Conservation (phyloP, 2,113 vertebrate species). For the Prionailurus bengalensis region DNA sequence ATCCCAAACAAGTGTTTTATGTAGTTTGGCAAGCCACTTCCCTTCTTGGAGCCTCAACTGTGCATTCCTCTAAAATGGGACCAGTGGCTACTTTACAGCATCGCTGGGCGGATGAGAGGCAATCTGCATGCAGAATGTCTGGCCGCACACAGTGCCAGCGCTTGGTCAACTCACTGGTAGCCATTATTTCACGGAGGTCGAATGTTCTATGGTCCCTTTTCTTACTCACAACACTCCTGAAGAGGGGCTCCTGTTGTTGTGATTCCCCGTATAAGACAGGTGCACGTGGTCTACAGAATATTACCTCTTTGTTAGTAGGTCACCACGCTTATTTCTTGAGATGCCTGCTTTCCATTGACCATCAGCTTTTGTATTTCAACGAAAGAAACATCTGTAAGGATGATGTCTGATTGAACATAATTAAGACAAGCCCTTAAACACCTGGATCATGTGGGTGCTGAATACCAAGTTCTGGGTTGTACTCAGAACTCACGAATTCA, state of each 20-base stretch:
- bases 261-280: not conserved
- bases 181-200: not conserved
- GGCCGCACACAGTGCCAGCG: too few species aligned
- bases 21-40: not conserved
- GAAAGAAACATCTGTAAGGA: not conserved
- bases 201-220: not conserved
- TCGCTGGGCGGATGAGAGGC: not conserved
- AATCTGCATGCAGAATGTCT: not conserved
- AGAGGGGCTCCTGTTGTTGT: not conserved
- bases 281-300: not conserved
- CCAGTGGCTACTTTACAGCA: not conserved
- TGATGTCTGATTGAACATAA: not conserved
- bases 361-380: not conserved
- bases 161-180: not conserved
- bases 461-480: not conserved
- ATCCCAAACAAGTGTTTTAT: not conserved
- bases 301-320: not conserved
- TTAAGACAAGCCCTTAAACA: not conserved
- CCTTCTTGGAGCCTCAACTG: not conserved
- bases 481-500: constrained; percentile 31
- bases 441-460: not conserved
- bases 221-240: not conserved
- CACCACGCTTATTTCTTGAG: not conserved
- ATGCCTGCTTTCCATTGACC: not conserved
- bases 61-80: not conserved